These are phyloP conservation scores for Mesoligia furuncula DNA, from an alignment of 2,888 invertebrate genomes.

Conservation along the genomic window DNA sequence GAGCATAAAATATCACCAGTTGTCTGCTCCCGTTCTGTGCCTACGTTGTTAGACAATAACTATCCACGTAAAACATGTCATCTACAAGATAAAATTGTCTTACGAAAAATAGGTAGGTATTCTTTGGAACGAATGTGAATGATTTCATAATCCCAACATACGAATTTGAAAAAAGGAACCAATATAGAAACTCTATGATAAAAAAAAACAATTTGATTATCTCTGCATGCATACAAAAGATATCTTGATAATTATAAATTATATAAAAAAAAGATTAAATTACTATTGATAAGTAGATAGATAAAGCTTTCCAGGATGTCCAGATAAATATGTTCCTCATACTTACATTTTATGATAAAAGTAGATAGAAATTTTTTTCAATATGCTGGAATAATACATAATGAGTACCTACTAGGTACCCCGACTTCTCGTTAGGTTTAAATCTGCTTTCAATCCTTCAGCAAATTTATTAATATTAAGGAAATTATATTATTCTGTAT, in stretches of 20 bases:
- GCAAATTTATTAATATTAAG: slow-evolving; percentile 5
- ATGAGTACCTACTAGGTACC: not conserved
- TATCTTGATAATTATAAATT: not conserved
- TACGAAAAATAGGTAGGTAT: slow-evolving; percentile 15
- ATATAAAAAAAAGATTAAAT: not conserved
- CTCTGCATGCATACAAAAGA: not conserved
- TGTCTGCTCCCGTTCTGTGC: slow-evolving; percentile 22
- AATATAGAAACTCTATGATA: slow-evolving; percentile 43
- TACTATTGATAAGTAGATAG: slow-evolving; percentile 27
- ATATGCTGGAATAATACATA: not conserved
- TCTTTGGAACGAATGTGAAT: slow-evolving; percentile 37
- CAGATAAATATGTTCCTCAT: slow-evolving; percentile 31
- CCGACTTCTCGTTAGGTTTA: slow-evolving; percentile 6
- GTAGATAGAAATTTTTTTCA: slow-evolving; percentile 38
- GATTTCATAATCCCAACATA: slow-evolving; percentile 28
- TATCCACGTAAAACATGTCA: too few relatives aligned
- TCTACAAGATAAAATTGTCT: slow-evolving; percentile 1
- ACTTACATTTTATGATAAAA: slow-evolving; percentile 19
- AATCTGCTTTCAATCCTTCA: slow-evolving; percentile 27
- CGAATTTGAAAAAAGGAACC: slow-evolving; percentile 65
- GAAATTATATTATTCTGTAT: slow-evolving; percentile 32
- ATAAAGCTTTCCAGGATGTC: slow-evolving; percentile 36
- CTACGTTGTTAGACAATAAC: not conserved
- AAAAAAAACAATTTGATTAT: slow-evolving; percentile 8
- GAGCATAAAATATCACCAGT: not conserved